Conservation (phyloP, 2,888 invertebrate species). For the Neoscelio sp. region DNA sequence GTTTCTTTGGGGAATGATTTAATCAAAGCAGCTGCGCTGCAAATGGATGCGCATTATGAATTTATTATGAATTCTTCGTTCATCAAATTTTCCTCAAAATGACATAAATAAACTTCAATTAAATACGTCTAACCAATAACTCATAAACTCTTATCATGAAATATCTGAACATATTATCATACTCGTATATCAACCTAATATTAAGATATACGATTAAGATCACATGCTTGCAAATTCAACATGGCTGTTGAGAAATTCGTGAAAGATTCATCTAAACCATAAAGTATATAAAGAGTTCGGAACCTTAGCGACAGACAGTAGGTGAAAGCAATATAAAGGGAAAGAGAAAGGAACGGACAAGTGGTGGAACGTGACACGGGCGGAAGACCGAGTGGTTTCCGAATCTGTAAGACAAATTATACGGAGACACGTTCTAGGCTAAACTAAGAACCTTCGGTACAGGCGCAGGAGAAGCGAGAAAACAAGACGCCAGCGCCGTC, state of each 20-base stretch:
- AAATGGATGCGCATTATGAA: constrained; percentile 41
- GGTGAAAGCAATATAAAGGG: background rate
- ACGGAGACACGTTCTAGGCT: constrained; percentile 23
- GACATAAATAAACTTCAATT: too few species aligned
- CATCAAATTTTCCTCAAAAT: too few species aligned
- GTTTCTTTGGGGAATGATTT: constrained; percentile 54
- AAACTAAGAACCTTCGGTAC: constrained; percentile 24
- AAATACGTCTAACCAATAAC: too few species aligned
- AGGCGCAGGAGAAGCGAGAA: constrained; percentile 42
- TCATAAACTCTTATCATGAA: too few species aligned
- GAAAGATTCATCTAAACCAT: background rate
- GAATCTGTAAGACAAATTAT: constrained; percentile 40
- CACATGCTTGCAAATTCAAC: background rate
- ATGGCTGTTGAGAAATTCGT: constrained; percentile 18
- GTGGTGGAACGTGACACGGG: constrained; percentile 1
- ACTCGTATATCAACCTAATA: background rate
- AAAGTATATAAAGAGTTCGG: too few species aligned
- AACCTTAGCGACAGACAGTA: background rate
- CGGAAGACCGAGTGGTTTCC: background rate
- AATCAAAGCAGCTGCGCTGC: constrained; percentile 59
- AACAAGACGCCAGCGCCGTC: constrained; percentile 58
- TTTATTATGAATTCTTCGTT: constrained; percentile 60
- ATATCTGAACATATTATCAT: too few species aligned
- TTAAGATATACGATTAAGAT: background rate
- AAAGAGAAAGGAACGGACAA: constrained; percentile 5